Percentiles rank a stretch among this genome's conserved stretches.
Evolutionary conservation across 2,797 vertebrate genomes (phyloP).

Genomic region (Lepus oiostolus): DNA sequence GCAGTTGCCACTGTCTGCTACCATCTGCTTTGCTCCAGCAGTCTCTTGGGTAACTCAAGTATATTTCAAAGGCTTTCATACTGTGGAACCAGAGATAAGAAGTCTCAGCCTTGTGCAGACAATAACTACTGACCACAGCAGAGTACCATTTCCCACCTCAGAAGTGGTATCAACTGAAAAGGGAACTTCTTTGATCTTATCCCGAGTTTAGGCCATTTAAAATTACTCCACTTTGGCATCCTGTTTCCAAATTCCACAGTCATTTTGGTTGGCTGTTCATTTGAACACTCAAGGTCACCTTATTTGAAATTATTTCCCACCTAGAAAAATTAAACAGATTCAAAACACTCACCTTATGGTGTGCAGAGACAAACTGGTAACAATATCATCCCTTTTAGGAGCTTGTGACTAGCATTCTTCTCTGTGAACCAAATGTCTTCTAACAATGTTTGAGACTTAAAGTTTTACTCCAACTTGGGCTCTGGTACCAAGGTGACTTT

Average conservation of each 20-base stretch:
- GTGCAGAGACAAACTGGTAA: background rate
- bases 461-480: background rate
- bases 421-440: background rate
- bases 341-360: background rate
- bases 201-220: slow-evolving; percentile 65
- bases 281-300: background rate
- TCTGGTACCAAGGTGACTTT: slow-evolving; percentile 10
- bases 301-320: slow-evolving; percentile 45
- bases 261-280: background rate
- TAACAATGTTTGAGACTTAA: background rate
- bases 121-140: slow-evolving; percentile 76
- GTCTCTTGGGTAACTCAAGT: slow-evolving; percentile 79
- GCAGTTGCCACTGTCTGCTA: background rate
- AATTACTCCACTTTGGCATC: slow-evolving; percentile 61
- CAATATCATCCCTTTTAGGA: background rate
- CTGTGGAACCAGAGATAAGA: slow-evolving; percentile 84
- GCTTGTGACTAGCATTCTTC: background rate
- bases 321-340: slow-evolving; percentile 37
- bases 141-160: slow-evolving; percentile 76
- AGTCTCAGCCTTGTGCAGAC: slow-evolving; percentile 63
- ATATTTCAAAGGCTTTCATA: slow-evolving; percentile 83
- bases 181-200: slow-evolving; percentile 86
- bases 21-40: background rate
- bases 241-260: slow-evolving; percentile 58
- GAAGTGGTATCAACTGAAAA: slow-evolving; percentile 82